Evolutionary conservation across 2,113 vertebrate species (phyloP).

Genomic region (Eretmochelys imbricata): DNA sequence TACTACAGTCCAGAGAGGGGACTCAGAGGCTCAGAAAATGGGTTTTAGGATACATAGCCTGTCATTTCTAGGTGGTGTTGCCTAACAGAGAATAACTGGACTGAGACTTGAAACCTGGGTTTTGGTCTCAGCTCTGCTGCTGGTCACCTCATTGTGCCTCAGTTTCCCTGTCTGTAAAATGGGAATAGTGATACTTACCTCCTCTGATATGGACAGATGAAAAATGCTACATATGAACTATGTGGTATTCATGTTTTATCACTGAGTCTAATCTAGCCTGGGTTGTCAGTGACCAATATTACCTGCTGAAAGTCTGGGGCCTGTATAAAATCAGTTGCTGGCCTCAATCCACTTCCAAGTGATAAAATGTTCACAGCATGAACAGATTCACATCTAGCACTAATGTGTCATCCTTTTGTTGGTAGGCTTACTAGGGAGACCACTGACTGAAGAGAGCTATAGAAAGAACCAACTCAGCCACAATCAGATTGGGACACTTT

Average conservation of each 20-base stretch:
- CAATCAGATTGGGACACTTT: neutral
- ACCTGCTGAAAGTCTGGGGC: neutral
- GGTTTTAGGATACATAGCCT: neutral
- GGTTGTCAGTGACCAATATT: neutral
- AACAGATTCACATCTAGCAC: fast-evolving
- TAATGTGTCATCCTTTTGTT: fast-evolving
- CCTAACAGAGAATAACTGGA: neutral
- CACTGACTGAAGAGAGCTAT: neutral
- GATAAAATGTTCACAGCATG: neutral
- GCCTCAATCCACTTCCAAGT: neutral
- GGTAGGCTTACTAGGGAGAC: neutral
- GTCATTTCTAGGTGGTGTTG: neutral
- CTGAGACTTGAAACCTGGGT: neutral
- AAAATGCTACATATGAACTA: neutral
- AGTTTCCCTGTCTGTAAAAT: neutral
- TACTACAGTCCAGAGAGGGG: neutral
- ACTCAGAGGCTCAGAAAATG: neutral
- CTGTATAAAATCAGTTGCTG: neutral
- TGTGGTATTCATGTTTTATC: neutral
- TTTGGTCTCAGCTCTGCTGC: neutral
- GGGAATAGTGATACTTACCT: neutral
- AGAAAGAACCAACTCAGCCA: neutral
- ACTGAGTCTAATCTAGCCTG: neutral
- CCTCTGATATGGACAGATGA: neutral
- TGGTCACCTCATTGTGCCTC: neutral